Evolutionary conservation across 2,888 invertebrate species (phyloP).

Genomic region (Apamea anceps): DNA sequence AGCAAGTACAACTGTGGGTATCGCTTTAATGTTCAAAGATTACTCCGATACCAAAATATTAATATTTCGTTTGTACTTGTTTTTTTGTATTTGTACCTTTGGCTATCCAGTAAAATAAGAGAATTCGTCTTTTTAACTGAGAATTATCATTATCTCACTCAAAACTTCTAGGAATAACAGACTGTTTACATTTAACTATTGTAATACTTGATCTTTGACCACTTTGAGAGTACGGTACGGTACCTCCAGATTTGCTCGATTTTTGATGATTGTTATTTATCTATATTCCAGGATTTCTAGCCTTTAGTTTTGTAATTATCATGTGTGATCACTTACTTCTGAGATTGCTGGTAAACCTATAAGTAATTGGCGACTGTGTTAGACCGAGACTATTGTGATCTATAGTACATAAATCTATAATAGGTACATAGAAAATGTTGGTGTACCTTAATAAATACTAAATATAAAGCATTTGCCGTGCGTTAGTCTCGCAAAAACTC

Average conservation of each 20-base stretch:
- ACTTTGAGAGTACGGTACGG: no score
- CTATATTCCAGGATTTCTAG: no score
- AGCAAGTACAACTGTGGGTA: conserved; percentile 70
- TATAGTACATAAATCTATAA: no score
- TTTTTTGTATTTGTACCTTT: not conserved
- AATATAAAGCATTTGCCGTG: no score
- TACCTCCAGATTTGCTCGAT: not conserved
- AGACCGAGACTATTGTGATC: no score
- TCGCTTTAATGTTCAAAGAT: conserved; percentile 49
- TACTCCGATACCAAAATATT: conserved; percentile 26
- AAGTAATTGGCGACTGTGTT: no score
- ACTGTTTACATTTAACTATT: not conserved
- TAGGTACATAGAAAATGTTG: no score
- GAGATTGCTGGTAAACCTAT: no score
- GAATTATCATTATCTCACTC: not conserved
- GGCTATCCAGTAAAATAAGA: not conserved
- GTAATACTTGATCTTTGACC: not conserved
- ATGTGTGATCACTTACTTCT: no score
- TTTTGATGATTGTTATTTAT: not conserved
- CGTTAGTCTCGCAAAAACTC: no score
- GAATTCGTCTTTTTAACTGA: conserved; percentile 1
- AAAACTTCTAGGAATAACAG: not conserved
- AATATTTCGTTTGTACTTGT: not conserved
- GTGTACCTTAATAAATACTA: no score
- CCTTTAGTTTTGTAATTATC: no score